phyloP scores from a whole-genome alignment of 2,888 invertebrate genomes.

The Drosophila antonietae region DNA sequence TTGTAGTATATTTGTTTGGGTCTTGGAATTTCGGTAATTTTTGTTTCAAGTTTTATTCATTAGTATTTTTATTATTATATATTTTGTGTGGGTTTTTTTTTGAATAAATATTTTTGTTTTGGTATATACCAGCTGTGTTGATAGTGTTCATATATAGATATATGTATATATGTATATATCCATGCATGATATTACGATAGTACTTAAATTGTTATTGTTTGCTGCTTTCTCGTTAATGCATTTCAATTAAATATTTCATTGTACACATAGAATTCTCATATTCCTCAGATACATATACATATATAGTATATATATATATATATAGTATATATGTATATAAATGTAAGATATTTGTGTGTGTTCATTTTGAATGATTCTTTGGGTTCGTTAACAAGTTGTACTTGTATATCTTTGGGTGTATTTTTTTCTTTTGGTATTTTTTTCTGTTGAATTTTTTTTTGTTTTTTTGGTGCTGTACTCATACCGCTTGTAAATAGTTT shows the following conservation, averaged over 20 bases:
- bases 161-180: background rate
- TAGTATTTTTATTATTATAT: constrained; percentile 10
- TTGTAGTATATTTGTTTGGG: constrained; percentile 28
- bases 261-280: constrained; percentile 40
- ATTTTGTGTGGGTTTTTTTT: constrained; percentile 14
- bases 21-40: constrained; percentile 12
- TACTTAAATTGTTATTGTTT: constrained; percentile 40
- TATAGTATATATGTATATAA: constrained; percentile 1
- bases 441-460: background rate
- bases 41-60: constrained; percentile 11
- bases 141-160: constrained; percentile 21
- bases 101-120: constrained; percentile 40
- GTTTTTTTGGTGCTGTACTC: constrained; percentile 22
- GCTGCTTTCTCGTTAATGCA: constrained; percentile 35
- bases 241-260: constrained; percentile 42
- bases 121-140: constrained; percentile 3
- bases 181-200: constrained; percentile 1
- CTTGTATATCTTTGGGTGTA: constrained; percentile 26
- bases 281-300: constrained; percentile 10
- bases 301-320: no score
- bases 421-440: background rate
- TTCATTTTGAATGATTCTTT: constrained; percentile 57
- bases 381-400: constrained; percentile 50
- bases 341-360: constrained; percentile 3
- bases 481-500: constrained; percentile 56